Base-by-base conservation (phyloP, 2,113 vertebrate species). In the Leucopternis melanops region DNA sequence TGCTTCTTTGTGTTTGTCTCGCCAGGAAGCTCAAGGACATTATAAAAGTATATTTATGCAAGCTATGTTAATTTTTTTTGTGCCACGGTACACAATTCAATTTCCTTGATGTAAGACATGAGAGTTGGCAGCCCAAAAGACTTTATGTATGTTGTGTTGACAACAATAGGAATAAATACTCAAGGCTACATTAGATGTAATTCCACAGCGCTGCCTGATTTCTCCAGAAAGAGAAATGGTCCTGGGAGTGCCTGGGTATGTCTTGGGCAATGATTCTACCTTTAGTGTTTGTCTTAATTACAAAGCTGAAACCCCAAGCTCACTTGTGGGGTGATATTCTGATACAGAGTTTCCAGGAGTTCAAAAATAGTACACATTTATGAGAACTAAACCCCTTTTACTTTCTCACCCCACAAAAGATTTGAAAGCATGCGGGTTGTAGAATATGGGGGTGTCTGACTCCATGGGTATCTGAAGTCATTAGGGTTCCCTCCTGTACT, bases 11-110 rank as follows among this genome's bases (percentile, higher is more conserved):
- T 71, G 42, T 78, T 93, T 90, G 36, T 27, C 75, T 52, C 32
- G 34, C 55, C 20, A 92, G 86, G 40, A 88, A 45, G 26, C 54
- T 94, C 93, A 94, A 94, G 95, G 95, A 61, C 72, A 34, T 73
- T 91, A 79, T 91, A 77, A 94, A 85, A 88, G 81, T 55, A 25
- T 31, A 71, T 94, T 94, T 92, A n/a, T 84, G 65, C 34, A 84
- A 91, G 40, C 19, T 63, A 31, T 44, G 25, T 85, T 88, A 74
- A 27, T 34, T 88, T 92, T 84, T 83, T 88, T 65, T 65, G 83
- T 63, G 50, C 52, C 85, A 95, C 95, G 92, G 87, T 95, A 75
- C 27, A 17, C 20, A 23, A 78, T 71, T 94, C 72, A 49, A 2
- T 93, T 95, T 95, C 81, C 47, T 54, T 73, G 84, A 72, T 92